These are phyloP conservation scores for Pecten maximus DNA, from an alignment of 2,888 invertebrate species.

Conservation along the genomic window DNA sequence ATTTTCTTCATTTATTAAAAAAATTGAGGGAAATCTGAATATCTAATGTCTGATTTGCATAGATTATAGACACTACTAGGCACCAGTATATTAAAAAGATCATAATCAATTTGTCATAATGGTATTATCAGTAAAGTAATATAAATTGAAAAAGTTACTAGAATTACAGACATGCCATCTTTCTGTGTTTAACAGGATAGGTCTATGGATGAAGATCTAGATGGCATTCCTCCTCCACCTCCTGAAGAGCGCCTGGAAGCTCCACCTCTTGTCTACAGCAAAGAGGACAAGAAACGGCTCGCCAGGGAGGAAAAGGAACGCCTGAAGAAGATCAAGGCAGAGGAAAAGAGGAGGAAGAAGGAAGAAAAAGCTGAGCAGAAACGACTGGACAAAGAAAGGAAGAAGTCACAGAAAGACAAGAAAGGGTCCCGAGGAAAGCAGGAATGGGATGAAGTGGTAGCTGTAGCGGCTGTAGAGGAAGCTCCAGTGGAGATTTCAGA, in stretches of 20 bases:
- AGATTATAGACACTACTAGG: too few species aligned
- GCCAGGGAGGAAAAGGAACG: slow-evolving; percentile 65
- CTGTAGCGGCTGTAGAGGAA: slow-evolving; percentile 51
- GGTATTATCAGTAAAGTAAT: too few species aligned
- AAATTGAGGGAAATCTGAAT: too few species aligned
- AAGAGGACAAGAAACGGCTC: slow-evolving; percentile 59
- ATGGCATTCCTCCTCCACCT: slow-evolving; percentile 46
- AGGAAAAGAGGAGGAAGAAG: slow-evolving; percentile 64
- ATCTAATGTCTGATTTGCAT: too few species aligned
- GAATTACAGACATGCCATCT: background rate
- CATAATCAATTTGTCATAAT: too few species aligned
- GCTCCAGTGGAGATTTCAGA: background rate
- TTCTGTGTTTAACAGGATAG: slow-evolving; percentile 50
- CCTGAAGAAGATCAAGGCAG: slow-evolving; percentile 61
- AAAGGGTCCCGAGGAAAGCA: slow-evolving; percentile 53
- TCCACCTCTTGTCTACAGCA: slow-evolving; percentile 53
- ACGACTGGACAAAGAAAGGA: slow-evolving; percentile 62
- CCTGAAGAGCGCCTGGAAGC: slow-evolving; percentile 38
- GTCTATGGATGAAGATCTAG: slow-evolving; percentile 44
- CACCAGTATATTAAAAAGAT: too few species aligned
- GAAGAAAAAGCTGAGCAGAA: slow-evolving; percentile 64
- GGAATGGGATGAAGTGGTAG: slow-evolving; percentile 63
- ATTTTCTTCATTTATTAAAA: too few species aligned
- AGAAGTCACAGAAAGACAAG: slow-evolving; percentile 41
- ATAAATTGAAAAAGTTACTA: background rate